phyloP scores from a whole-genome alignment of 2,888 invertebrate species.

The Agelastica alni region DNA sequence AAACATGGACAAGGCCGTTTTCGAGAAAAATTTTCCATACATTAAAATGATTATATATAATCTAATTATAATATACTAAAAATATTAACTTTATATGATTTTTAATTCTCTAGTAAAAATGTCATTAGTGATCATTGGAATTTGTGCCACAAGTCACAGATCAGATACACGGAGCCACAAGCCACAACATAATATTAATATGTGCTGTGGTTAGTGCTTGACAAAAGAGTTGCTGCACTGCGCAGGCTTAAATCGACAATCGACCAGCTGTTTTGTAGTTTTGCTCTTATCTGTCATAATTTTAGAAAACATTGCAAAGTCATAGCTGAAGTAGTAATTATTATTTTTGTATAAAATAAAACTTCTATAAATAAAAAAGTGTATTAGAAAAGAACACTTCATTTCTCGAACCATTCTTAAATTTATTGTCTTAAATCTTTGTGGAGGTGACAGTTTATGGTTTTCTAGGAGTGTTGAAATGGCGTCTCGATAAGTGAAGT shows the following conservation, averaged over 20 bases:
- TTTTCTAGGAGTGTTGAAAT: slow-evolving; percentile 24
- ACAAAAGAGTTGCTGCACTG: background rate
- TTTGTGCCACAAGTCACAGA: no score
- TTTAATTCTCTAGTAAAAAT: no score
- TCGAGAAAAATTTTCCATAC: no score
- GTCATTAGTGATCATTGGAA: no score
- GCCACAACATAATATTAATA: no score
- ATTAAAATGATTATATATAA: no score
- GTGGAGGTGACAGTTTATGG: slow-evolving; percentile 5
- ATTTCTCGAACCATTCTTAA: slow-evolving; percentile 42
- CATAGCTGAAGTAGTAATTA: background rate
- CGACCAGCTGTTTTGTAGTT: slow-evolving; percentile 25
- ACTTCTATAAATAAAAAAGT: background rate
- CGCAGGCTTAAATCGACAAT: slow-evolving; percentile 26
- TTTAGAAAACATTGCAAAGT: slow-evolving; percentile 7
- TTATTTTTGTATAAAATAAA: slow-evolving; percentile 6
- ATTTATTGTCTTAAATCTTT: slow-evolving; percentile 7
- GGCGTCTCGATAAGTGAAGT: slow-evolving; percentile 34
- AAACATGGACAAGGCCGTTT: no score
- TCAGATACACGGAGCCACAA: no score
- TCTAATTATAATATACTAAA: no score
- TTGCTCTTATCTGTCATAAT: slow-evolving; percentile 9
- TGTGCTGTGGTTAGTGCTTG: background rate
- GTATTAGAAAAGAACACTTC: slow-evolving; percentile 25
- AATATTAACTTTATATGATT: no score